phyloP scores from a whole-genome alignment of 2,888 invertebrate species.

The Choristoneura rosaceana region DNA sequence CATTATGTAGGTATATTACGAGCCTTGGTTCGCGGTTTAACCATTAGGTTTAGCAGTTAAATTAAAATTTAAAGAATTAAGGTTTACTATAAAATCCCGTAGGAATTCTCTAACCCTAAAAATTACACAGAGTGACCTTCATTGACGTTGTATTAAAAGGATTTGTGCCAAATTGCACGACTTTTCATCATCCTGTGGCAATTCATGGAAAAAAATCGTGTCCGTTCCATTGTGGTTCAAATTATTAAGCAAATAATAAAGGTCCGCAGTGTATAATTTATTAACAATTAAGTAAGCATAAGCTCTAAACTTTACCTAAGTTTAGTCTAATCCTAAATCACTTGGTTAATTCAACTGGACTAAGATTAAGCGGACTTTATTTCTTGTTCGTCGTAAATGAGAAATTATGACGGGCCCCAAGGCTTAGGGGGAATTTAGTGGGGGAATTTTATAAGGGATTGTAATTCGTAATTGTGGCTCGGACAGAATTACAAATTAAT shows the following conservation, averaged over 20 bases:
- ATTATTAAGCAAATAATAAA: background rate
- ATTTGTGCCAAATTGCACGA: too few species aligned
- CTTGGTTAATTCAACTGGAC: slow-evolving; percentile 35
- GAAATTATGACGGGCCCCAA: slow-evolving; percentile 33
- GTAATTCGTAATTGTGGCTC: slow-evolving; percentile 13
- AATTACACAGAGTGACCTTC: too few species aligned
- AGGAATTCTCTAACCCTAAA: too few species aligned
- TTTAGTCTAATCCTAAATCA: slow-evolving; percentile 26
- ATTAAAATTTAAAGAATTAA: too few species aligned
- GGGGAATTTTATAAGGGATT: slow-evolving; percentile 19
- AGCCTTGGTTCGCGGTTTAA: too few species aligned
- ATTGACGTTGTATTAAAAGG: too few species aligned
- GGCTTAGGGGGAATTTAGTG: slow-evolving; percentile 22
- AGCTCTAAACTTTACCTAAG: slow-evolving; percentile 8
- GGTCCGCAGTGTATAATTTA: background rate
- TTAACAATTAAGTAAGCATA: slow-evolving; percentile 5
- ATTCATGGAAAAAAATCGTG: background rate
- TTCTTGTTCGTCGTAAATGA: slow-evolving; percentile 37
- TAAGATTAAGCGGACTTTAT: slow-evolving; percentile 32
- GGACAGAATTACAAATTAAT: slow-evolving; percentile 14
- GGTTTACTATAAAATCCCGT: too few species aligned
- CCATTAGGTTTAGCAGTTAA: too few species aligned
- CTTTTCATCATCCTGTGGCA: too few species aligned
- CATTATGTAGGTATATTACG: too few species aligned
- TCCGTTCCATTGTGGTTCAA: background rate